Base-by-base conservation (phyloP, 2,797 vertebrate species). In the Taeniopygia guttata region DNA sequence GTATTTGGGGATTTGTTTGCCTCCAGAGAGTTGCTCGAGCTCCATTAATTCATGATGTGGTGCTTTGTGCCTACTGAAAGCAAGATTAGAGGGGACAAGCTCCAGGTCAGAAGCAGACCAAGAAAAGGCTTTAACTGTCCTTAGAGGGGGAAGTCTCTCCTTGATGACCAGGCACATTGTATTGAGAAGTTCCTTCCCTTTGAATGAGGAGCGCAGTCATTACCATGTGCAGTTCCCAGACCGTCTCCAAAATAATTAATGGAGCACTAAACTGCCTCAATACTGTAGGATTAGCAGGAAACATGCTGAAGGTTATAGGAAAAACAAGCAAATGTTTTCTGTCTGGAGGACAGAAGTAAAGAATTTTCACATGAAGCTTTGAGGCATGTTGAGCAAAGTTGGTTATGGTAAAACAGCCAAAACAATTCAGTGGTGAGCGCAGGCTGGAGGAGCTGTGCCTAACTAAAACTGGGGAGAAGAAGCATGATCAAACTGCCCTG, bases 1-100 rank as follows among this genome's bases (percentile, higher is more conserved):
- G 2, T 85, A 20, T 67, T 62, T 88, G 55, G 80, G 88, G 95
- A 94, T 77, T 72, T 89, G 46, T 68, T 73, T 55, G 26, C 77
- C 74, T 79, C 70, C 0, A 0, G 87, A 70, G 85, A 56, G n/a
- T 18, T 48, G 32, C 82, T 73, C 1, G 0, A 58, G 70, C 77
- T 82, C 69, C 0, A 0, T 38, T 78, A 69, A 67, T 78, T 78
- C 82, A 11, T 36, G 22, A 32, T 0, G 23, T 4, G 30, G 45
- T 58, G 70, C 58, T 85, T 78, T 80, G 69, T 84, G 64, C 27
- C 55, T 27, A 0, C 78, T n/a, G 72, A 83, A 78, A 87, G 51
- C 54, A 85, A 62, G 85, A 86, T 74, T 86, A 72, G 4, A 51
- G 25, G 62, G 89, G 74, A 52, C 29, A 91, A 89, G 66, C 34